Evolutionary conservation across 2,113 vertebrate species (phyloP).

Genomic region (Corvus cornix): DNA sequence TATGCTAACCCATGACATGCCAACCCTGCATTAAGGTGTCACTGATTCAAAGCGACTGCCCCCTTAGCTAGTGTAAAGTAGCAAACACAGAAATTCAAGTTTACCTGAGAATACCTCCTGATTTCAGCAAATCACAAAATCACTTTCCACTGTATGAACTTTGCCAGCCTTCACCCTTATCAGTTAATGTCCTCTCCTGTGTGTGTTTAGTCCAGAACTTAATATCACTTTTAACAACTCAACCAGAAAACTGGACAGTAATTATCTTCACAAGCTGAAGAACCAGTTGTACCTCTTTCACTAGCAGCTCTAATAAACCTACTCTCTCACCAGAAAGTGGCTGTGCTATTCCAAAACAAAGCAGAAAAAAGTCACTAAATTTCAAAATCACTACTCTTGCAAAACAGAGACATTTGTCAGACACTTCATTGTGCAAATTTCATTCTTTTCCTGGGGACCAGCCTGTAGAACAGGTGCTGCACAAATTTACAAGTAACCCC

Average conservation of each 20-base stretch:
- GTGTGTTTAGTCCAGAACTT: not conserved
- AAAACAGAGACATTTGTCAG: not conserved
- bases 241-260: not conserved
- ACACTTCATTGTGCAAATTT: not conserved
- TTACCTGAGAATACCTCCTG: not conserved
- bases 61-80: not conserved
- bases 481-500: fast-evolving
- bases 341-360: not conserved
- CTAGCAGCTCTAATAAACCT: not conserved
- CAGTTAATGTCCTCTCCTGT: not conserved
- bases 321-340: not conserved
- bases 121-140: not conserved
- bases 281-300: not conserved
- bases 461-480: fast-evolving
- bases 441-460: not conserved
- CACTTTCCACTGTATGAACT: not conserved
- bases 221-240: not conserved
- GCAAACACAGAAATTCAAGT: not conserved
- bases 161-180: not conserved
- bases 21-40: not conserved
- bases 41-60: not conserved
- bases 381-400: not conserved
- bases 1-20: too few relatives aligned
- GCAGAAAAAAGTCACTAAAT: not conserved
- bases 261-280: not conserved